Conservation (phyloP, 2,888 invertebrate genomes). For the Sminthurinus aureus region DNA sequence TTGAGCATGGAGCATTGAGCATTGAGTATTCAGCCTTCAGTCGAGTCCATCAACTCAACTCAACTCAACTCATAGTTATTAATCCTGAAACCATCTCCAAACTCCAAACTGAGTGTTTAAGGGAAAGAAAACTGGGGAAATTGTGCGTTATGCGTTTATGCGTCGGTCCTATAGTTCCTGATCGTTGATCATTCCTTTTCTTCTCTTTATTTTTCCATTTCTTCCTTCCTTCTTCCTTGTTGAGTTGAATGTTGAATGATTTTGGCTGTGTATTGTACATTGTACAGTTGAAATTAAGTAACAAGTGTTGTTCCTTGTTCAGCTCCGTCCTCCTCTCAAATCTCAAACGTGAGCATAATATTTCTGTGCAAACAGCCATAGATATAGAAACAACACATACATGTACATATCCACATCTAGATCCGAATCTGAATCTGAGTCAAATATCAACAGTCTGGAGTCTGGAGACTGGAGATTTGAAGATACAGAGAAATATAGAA, state of each 20-base stretch:
- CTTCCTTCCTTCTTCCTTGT: background rate
- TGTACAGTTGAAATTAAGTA: slow-evolving; percentile 10
- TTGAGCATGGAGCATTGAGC: no score
- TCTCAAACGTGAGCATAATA: background rate
- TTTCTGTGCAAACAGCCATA: background rate
- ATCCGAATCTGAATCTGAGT: background rate
- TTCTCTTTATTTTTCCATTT: background rate
- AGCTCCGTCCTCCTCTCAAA: background rate
- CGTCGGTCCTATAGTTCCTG: background rate
- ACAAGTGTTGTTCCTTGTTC: slow-evolving; percentile 17
- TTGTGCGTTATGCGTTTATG: no score
- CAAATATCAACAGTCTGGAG: slow-evolving; percentile 13
- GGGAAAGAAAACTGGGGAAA: background rate
- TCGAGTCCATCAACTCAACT: no score
- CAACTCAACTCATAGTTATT: slow-evolving; percentile 8
- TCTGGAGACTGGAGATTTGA: background rate
- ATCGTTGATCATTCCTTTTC: background rate
- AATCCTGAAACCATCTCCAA: no score
- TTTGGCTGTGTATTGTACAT: background rate
- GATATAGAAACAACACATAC: background rate
- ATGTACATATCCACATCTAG: background rate
- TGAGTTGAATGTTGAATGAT: background rate
- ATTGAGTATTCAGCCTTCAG: no score
- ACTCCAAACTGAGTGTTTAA: background rate
- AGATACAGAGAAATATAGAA: background rate